Percentiles rank a stretch among this genome's conserved stretches.
Conservation (phyloP, 92 coral and sea anemone species). For the Palythoa grandiflora region DNA sequence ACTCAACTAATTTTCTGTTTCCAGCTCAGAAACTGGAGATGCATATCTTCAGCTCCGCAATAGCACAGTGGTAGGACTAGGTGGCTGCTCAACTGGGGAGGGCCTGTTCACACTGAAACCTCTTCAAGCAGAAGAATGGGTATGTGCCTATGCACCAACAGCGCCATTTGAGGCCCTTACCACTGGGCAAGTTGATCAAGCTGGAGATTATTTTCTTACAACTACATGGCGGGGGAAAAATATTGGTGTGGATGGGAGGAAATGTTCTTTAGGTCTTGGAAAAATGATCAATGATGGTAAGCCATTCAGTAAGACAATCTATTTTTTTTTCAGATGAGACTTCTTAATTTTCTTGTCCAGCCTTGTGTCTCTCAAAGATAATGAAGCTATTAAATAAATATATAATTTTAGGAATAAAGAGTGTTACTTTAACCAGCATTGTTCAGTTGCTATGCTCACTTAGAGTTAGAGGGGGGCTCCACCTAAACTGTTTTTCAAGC, state of each 20-base stretch:
- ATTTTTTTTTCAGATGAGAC: too few species aligned
- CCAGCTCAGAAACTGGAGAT: conserved; percentile 21
- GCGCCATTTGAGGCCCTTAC: conserved; percentile 27
- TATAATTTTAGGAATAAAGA: neutral
- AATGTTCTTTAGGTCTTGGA: conserved; percentile 13
- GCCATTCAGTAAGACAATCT: neutral
- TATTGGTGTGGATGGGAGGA: conserved; percentile 25
- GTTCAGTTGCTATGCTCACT: neutral
- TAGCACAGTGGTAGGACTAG: conserved; percentile 27
- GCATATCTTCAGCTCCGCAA: conserved; percentile 20
- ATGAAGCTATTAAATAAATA: neutral
- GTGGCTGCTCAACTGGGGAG: conserved; percentile 14
- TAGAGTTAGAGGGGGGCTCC: neutral
- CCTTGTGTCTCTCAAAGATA: neutral
- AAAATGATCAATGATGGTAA: conserved; percentile 35
- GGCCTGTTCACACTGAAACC: conserved; percentile 37
- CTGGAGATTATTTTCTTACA: conserved; percentile 5
- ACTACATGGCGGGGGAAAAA: conserved; percentile 5
- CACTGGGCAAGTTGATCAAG: neutral
- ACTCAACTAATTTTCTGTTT: neutral
- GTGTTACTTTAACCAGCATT: neutral
- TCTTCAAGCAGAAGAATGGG: conserved; percentile 13
- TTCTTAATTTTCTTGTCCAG: neutral
- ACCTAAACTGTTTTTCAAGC: too few species aligned
- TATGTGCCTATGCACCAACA: conserved; percentile 33